Percentiles rank a stretch among this genome's conserved stretches.
These are phyloP conservation scores for Guaruba guarouba DNA, from an alignment of 2,113 vertebrate species.

Conservation along the genomic window DNA sequence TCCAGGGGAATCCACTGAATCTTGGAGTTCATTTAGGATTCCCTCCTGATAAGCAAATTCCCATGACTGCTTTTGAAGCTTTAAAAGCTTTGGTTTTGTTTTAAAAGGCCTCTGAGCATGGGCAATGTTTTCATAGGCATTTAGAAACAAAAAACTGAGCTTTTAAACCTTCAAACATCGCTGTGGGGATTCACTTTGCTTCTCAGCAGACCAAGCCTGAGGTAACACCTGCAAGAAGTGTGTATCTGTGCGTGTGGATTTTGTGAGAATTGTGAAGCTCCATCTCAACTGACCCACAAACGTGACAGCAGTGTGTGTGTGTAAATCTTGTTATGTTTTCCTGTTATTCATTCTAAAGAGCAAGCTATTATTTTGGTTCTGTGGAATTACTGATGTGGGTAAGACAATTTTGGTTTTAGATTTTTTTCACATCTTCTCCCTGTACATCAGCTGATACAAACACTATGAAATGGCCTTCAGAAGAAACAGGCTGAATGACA, in stretches of 20 bases:
- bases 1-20: slow-evolving; percentile 53
- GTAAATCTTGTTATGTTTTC: neutral
- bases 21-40: slow-evolving; percentile 66
- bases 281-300: slow-evolving; percentile 52
- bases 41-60: slow-evolving; percentile 65
- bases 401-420: neutral
- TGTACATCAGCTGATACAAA: neutral
- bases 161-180: slow-evolving; percentile 61
- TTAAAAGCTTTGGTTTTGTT: slow-evolving; percentile 71
- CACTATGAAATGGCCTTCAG: neutral
- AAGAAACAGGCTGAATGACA: neutral
- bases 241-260: slow-evolving; percentile 6
- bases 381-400: neutral
- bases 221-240: slow-evolving; percentile 61
- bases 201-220: slow-evolving; percentile 61
- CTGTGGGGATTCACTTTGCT: slow-evolving; percentile 51
- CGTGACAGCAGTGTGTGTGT: neutral
- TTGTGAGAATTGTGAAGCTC: slow-evolving; percentile 44
- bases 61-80: slow-evolving; percentile 65
- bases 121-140: slow-evolving; percentile 64
- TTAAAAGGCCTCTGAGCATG: slow-evolving; percentile 64
- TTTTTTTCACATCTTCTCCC: neutral
- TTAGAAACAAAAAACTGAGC: slow-evolving; percentile 66
- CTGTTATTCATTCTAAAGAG: neutral
- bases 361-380: slow-evolving; percentile 15